Percentiles rank a stretch among this genome's conserved stretches.
These are phyloP conservation scores for Sesamia inferens DNA, from an alignment of 2,888 invertebrate species.

Conservation along the genomic window DNA sequence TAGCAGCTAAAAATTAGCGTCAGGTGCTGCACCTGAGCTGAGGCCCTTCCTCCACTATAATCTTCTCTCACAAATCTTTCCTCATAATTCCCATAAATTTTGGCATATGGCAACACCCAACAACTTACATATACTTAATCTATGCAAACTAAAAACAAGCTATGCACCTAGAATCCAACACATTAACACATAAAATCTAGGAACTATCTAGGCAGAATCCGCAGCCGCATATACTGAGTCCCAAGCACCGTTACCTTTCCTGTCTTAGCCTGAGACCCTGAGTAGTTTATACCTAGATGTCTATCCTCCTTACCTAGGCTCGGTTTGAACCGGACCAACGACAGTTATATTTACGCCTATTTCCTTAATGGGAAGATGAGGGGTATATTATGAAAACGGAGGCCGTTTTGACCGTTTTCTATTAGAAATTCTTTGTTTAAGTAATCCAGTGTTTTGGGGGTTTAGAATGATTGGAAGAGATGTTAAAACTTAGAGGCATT, in stretches of 20 bases:
- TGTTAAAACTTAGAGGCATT: no score
- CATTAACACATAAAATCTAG: constrained; percentile 28
- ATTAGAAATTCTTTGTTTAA: neutral
- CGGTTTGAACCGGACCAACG: constrained; percentile 20
- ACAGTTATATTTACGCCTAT: constrained; percentile 49
- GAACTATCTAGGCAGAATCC: constrained; percentile 15
- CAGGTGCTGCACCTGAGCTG: no score
- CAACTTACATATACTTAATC: neutral
- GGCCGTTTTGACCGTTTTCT: neutral
- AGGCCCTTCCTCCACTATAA: no score
- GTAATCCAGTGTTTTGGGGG: neutral
- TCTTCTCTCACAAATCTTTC: neutral
- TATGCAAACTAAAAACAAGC: neutral
- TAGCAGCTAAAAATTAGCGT: no score
- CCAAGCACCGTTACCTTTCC: constrained; percentile 52
- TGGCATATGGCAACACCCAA: neutral
- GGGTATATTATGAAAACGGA: neutral
- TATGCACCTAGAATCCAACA: neutral
- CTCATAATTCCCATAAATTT: no score
- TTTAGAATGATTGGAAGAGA: neutral
- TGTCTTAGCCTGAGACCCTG: constrained; percentile 26
- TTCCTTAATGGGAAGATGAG: constrained; percentile 10
- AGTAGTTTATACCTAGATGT: constrained; percentile 34
- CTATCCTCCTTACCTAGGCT: constrained; percentile 19
- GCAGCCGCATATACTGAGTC: constrained; percentile 27